Evolutionary conservation across 2,888 invertebrate genomes (phyloP).

Genomic region (Apeira syringaria): DNA sequence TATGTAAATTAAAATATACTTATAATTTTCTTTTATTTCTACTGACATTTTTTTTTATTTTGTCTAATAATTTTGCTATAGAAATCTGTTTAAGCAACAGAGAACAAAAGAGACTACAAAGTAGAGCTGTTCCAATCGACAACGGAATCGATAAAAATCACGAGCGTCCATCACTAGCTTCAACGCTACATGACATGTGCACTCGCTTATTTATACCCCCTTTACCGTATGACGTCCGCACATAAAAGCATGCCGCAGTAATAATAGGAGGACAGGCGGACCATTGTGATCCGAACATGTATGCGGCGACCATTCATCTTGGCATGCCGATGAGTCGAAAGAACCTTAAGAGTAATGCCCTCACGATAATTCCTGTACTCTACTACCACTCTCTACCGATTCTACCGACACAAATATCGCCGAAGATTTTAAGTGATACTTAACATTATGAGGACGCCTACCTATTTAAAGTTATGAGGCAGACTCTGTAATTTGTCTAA

Average conservation of each 20-base stretch:
- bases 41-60: too few relatives aligned
- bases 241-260: slow-evolving; percentile 62
- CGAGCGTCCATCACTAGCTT: slow-evolving; percentile 29
- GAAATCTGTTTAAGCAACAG: too few relatives aligned
- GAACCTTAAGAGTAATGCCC: slow-evolving; percentile 55
- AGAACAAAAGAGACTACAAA: not conserved
- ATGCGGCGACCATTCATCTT: slow-evolving; percentile 60
- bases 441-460: slow-evolving; percentile 27
- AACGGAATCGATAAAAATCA: slow-evolving; percentile 19
- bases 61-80: too few relatives aligned
- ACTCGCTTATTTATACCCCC: slow-evolving; percentile 59
- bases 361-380: slow-evolving; percentile 53
- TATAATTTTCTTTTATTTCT: too few relatives aligned
- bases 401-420: slow-evolving; percentile 18
- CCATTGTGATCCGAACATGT: slow-evolving; percentile 58
- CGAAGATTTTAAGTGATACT: slow-evolving; percentile 19
- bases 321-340: slow-evolving; percentile 50
- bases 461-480: slow-evolving; percentile 15
- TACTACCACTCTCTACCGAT: slow-evolving; percentile 6
- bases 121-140: slow-evolving; percentile 1
- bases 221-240: slow-evolving; percentile 59
- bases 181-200: slow-evolving; percentile 59
- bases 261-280: slow-evolving; percentile 65
- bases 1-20: too few relatives aligned
- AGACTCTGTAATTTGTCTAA: slow-evolving; percentile 17